phyloP scores from a whole-genome alignment of 2,888 invertebrate genomes.

The Pegoplata infirma region DNA sequence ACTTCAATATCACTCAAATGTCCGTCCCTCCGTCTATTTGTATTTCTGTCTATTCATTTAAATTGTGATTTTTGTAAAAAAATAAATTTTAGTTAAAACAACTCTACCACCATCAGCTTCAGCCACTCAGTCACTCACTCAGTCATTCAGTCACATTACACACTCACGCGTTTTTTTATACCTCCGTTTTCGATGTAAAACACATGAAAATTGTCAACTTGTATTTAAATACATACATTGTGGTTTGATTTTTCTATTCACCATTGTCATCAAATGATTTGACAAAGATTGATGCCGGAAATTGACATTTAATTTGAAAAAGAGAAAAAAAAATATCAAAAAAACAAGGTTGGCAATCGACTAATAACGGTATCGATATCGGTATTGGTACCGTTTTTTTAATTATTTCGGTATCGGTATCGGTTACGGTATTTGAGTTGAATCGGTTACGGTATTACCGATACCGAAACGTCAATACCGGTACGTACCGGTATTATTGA shows the following conservation, averaged over 20 bases:
- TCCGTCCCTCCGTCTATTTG: neutral
- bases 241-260: conserved; percentile 8
- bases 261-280: conserved; percentile 57
- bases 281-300: conserved; percentile 60
- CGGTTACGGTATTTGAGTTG: too few species aligned
- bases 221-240: conserved; percentile 28
- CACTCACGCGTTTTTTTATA: conserved; percentile 33
- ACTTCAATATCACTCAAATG: conserved; percentile 1
- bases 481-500: too few species aligned
- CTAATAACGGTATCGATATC: too few species aligned
- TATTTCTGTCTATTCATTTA: neutral
- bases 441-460: too few species aligned
- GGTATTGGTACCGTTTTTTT: too few species aligned
- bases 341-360: too few species aligned
- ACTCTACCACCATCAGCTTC: neutral
- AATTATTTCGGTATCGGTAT: too few species aligned
- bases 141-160: conserved; percentile 25
- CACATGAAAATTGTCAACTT: conserved; percentile 44
- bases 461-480: too few species aligned
- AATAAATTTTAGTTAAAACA: neutral
- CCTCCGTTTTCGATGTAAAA: conserved; percentile 11
- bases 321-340: neutral
- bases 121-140: too few species aligned
- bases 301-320: conserved; percentile 57
- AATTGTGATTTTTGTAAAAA: neutral